phyloP scores from a whole-genome alignment of 1,140 invertebrate species.

The Himalopsyche phryganea region DNA sequence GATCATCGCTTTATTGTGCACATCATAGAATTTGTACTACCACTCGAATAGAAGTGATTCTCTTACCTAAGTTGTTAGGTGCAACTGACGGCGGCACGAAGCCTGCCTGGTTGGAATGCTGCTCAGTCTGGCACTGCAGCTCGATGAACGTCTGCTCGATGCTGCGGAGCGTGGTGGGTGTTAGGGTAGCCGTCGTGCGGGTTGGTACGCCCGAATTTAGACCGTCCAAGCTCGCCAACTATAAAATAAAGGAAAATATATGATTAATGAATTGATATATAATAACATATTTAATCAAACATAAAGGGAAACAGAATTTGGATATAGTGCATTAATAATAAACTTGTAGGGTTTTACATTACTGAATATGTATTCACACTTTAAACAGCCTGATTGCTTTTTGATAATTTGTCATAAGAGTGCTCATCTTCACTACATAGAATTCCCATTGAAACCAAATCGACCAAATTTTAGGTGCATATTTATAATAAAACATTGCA shows the following conservation, averaged over 20 bases:
- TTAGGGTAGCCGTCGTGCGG: slow-evolving; percentile 85
- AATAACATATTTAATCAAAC: background rate
- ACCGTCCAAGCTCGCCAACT: slow-evolving; percentile 79
- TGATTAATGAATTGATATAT: background rate
- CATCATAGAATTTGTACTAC: no score
- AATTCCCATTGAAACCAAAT: no score
- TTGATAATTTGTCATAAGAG: no score
- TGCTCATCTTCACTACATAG: no score
- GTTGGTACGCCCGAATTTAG: slow-evolving; percentile 83
- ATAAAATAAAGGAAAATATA: slow-evolving; percentile 46
- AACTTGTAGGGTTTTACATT: no score
- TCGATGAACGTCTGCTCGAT: slow-evolving; percentile 83
- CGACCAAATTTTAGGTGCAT: no score
- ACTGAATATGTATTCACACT: no score
- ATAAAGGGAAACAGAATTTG: background rate
- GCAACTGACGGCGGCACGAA: slow-evolving; percentile 75
- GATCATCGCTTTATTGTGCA: no score
- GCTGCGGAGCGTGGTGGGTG: slow-evolving; percentile 86
- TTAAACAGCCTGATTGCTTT: no score
- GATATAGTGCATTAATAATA: no score
- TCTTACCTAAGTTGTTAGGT: slow-evolving; percentile 48
- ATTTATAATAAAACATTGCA: no score
- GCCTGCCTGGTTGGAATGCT: slow-evolving; percentile 80
- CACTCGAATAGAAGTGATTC: background rate
- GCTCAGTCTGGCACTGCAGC: slow-evolving; percentile 63